These are phyloP conservation scores for Pseudoips prasinana DNA, from an alignment of 2,888 invertebrate species.

Conservation along the genomic window DNA sequence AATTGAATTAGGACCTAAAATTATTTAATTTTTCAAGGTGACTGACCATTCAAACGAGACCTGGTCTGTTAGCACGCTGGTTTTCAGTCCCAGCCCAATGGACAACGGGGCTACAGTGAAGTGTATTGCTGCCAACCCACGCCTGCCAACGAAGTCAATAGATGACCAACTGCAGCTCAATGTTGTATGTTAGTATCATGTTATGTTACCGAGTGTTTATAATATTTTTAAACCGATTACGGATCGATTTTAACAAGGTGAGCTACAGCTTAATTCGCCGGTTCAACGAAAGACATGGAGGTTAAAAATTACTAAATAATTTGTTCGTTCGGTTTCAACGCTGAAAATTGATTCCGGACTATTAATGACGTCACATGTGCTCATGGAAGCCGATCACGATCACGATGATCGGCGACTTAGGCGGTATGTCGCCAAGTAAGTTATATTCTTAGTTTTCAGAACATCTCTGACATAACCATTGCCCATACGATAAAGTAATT, in stretches of 20 bases:
- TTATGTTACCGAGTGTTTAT: not conserved
- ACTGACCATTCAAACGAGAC: conserved; percentile 85
- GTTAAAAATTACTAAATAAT: too few relatives aligned
- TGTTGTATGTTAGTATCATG: conserved; percentile 91
- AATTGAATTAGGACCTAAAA: too few relatives aligned
- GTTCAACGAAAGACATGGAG: not conserved
- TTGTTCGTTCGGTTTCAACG: too few relatives aligned
- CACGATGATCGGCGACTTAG: too few relatives aligned
- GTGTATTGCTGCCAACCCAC: conserved; percentile 92
- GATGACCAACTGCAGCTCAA: conserved; percentile 91
- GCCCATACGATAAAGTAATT: too few relatives aligned
- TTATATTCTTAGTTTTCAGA: too few relatives aligned
- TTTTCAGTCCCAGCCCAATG: conserved; percentile 89
- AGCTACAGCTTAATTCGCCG: not conserved
- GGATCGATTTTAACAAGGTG: not conserved
- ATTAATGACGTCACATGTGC: too few relatives aligned
- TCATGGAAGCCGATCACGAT: too few relatives aligned
- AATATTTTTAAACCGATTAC: not conserved
- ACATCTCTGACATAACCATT: too few relatives aligned
- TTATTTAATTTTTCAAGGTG: conserved; percentile 80
- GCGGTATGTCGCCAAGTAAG: not conserved
- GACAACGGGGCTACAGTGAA: conserved; percentile 91
- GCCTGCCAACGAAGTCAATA: conserved; percentile 86
- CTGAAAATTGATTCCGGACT: too few relatives aligned
- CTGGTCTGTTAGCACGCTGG: conserved; percentile 87